Base-by-base conservation (phyloP, 2,113 vertebrate genomes). In the Cyprichromis sp. region DNA sequence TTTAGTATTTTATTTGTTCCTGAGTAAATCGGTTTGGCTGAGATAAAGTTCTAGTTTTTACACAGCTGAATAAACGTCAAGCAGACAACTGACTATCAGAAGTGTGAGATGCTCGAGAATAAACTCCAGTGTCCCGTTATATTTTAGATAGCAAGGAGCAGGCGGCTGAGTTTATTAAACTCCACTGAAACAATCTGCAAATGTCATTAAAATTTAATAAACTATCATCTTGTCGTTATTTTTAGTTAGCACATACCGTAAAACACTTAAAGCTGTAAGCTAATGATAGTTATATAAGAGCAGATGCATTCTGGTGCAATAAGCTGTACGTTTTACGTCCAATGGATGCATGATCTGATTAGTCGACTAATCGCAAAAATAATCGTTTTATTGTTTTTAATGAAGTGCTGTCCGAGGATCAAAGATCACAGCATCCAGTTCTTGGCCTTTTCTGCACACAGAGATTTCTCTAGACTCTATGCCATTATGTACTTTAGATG, bases 41-140 rank as follows among this genome's bases (percentile, higher is more conserved):
- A 47, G 7, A 47, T 4, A 47, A 47, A 50, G 16, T 50, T 8
- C 8, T 47, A 47, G 7, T 50, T 50, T 50, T 50, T 50, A 17
- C 47, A 17, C 47, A 50, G 16, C 16, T 19, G 8, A 50, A 50
- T 50, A 19, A 50, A 50, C 8, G 8, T 50, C 47, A 50, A 50
- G 47, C 8, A 50, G 16, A 50, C 47, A 50, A 0, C 47, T 50
- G 47, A 50, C 3, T 0, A 50, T 50, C 47, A 50, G 8, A 9
- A 50, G 16, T 50, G 47, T 50, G 47, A 50, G 16, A 50, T 9
- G 4, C 47, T 50, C 8, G 16, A 50, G 8, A 50, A 19, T 19
- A 5, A 0, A 19, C 47, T 50, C 17, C 1, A 0, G 16, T 50
- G 47, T 50, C 47, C 47, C 0, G 17, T 19, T 50, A 50, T 2